These are phyloP conservation scores for Hyaena hyaena DNA, from an alignment of 2,113 vertebrate species.

Conservation along the genomic window DNA sequence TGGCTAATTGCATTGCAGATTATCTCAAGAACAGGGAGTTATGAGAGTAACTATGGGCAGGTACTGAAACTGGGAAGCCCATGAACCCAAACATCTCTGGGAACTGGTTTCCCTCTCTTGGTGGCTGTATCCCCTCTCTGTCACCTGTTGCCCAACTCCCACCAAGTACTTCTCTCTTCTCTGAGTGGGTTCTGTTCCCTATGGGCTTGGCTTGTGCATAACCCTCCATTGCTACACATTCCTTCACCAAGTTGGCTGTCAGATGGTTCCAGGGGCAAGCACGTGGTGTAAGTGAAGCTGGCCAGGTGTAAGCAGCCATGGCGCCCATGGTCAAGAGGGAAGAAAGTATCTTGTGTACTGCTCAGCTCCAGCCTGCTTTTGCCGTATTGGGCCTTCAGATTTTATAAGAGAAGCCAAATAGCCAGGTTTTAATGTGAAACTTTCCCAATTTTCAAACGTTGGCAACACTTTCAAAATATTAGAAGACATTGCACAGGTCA, in stretches of 20 bases:
- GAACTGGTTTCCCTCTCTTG: background rate
- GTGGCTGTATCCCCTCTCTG: background rate
- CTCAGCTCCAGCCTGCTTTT: background rate
- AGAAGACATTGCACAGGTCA: background rate
- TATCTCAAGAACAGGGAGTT: background rate
- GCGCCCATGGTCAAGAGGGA: background rate
- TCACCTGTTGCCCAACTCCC: background rate
- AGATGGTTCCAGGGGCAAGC: background rate
- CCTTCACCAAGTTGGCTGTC: background rate
- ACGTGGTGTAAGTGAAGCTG: background rate
- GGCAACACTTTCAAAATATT: background rate
- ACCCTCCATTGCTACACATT: background rate
- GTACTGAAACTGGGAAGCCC: background rate
- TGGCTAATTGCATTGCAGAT: background rate
- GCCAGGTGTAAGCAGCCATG: background rate
- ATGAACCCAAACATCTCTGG: background rate
- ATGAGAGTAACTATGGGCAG: background rate
- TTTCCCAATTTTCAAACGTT: background rate
- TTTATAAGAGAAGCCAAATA: slow-evolving; percentile 3
- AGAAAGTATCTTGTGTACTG: background rate
- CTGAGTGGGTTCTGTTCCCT: background rate
- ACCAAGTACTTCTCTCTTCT: background rate
- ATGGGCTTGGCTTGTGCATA: background rate
- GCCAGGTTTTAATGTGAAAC: slow-evolving; percentile 27
- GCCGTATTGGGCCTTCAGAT: background rate